Base-by-base conservation (phyloP, 2,113 vertebrate species). In the Eupsittula cactorum region DNA sequence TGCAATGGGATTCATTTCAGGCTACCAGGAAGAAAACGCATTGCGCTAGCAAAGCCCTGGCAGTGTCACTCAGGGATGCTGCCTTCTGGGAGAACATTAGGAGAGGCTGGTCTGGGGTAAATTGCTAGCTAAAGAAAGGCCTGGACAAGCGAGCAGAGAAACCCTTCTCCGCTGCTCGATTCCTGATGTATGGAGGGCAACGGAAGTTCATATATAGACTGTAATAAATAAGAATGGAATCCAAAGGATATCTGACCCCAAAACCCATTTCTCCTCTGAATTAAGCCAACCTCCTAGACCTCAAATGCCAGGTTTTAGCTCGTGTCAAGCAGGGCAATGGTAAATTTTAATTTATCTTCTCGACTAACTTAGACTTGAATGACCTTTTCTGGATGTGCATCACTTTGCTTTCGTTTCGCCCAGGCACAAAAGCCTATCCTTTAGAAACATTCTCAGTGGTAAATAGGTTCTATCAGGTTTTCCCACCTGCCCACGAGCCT, bases 401-500 rank as follows among this genome's bases (percentile, higher is more conserved):
- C 1, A 1, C 46, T 82, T 44, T 24, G 35, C 12, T 83, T 68
- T 59, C 59, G 13, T 16, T 57, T 60, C n/a, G 10, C 2, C 10
- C 63, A 50, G 67, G 21, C 76, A 20, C 67, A 80, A 68, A 74
- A 82, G 29, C 47, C 31, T 9, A n/a, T 10, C 82, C 94, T 18
- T 17, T 47, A 71, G 68, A 47, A 63, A 68, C 78, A 42, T 59
- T 47, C 63, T 42, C 75, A n/a, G 6, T 1, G 18, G 39, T 24
- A 53, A 71, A 80, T 33, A 41, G 63, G 25, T 75, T 64, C 68
- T 79, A 10, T 73, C 57, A 78, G 87, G 91, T 94, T 90, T 68
- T 53, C 67, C 65, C 95, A 79, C 68, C 31, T 91, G 42, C 90
- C 74, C 85, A 65, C 3, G 16, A 96, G 90, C 76, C 63, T 88